phyloP scores from a whole-genome alignment of 1,140 invertebrate genomes.

The Hyposmocoma kahamanoa region DNA sequence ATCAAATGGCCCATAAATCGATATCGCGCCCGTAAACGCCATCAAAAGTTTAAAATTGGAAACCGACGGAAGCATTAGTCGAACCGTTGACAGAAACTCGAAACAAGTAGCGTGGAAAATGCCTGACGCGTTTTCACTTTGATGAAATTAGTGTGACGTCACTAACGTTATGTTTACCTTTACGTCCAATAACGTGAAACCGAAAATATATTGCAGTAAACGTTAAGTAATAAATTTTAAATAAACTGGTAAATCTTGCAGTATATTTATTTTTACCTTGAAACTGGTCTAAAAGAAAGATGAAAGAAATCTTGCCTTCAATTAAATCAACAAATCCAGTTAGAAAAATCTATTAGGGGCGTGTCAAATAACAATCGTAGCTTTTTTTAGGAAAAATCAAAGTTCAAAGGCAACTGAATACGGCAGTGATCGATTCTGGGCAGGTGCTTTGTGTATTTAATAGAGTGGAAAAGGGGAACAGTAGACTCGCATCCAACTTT shows the following conservation, averaged over 20 bases:
- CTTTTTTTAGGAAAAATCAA: not conserved
- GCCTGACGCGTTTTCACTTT: conserved; percentile 49
- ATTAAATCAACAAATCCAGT: not conserved
- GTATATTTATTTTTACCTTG: not conserved
- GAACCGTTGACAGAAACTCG: conserved; percentile 57
- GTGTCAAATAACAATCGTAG: not conserved
- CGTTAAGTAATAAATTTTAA: not conserved
- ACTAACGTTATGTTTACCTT: conserved; percentile 38
- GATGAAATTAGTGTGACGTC: conserved; percentile 62
- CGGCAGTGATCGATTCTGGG: not conserved
- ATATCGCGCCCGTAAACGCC: conserved; percentile 30
- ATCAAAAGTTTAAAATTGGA: conserved; percentile 63
- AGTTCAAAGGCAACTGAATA: not conserved
- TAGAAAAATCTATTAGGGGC: not conserved
- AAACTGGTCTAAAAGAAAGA: not conserved
- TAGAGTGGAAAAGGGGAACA: not conserved
- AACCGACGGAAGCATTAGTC: conserved; percentile 62
- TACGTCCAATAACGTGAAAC: conserved; percentile 19
- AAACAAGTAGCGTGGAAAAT: conserved; percentile 58
- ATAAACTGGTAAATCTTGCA: not conserved
- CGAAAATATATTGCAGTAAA: conserved; percentile 10
- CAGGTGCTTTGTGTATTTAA: not conserved
- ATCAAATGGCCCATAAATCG: conserved; percentile 34
- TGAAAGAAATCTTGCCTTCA: not conserved
- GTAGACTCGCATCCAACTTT: not conserved